Base-by-base conservation (phyloP, 2,113 vertebrate genomes). In the Pimephales promelas region DNA sequence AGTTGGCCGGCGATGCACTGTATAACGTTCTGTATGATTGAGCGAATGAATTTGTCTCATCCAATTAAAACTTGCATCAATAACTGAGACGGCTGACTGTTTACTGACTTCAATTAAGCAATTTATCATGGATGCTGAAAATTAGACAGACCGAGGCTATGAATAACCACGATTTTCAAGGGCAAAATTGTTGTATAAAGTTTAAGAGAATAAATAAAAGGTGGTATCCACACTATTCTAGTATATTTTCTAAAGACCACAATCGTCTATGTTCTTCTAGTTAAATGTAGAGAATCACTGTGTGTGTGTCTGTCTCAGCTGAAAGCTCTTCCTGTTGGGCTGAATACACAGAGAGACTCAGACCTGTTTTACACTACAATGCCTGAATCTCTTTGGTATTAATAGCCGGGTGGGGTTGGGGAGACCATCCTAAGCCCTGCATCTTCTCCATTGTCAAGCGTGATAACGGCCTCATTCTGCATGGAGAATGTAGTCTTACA, bases 401-500 rank as follows among this genome's bases (percentile, higher is more conserved):
- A 71, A n/a, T 68, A 45, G 64, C 18, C 5, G 79, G 83, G 79
- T 76, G 80, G 64, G 72, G 72, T 61, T 52, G 34, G 68, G 72
- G 1, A 22, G 56, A 16, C 36, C n/a, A 64, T 77, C 24, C 66
- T n/a, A 62, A 62, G 62, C 70, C 43, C 75, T 83, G 81, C 24
- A 14, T 56, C 61, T 84, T 82, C 78, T 73, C 57, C 56, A 76
- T 85, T 83, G 79, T 87, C 70, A 76, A 56, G 61, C 24, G 74
- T 80, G 68, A 85, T 84, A 87, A 85, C 64, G 82, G 74, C 31
- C 74, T 78, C 77, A 14, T 52, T 84, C 40, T 72, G 82, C 52
- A 36, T 56, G 40, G 13, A 79, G 26, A 71, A 72, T 43, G 54
- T 43, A 13, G 66, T 76, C 47, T 86, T 81, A 52, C 43, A 22